These are phyloP conservation scores for Dryas iulia DNA, from an alignment of 1,140 invertebrate species.

Conservation along the genomic window DNA sequence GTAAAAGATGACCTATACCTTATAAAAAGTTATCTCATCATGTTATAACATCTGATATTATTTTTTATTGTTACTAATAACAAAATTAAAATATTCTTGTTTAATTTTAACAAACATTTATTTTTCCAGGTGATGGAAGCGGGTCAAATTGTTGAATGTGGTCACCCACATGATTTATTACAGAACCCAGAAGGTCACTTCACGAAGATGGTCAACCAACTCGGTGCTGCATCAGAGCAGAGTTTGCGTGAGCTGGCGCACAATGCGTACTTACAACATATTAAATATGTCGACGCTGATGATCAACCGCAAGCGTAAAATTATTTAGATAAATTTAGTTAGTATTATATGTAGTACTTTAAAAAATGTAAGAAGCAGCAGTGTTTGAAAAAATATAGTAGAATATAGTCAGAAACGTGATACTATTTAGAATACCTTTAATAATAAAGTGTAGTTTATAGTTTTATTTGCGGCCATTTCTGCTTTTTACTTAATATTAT, in stretches of 20 bases:
- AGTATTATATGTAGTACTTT: conserved; percentile 1
- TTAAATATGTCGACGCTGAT: conserved; percentile 72
- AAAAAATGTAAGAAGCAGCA: background rate
- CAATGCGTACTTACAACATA: conserved; percentile 68
- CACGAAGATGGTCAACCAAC: conserved; percentile 70
- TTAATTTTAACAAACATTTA: background rate
- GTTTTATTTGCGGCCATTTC: background rate
- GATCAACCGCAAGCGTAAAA: conserved; percentile 41
- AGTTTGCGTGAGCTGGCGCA: conserved; percentile 69
- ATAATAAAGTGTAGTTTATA: background rate
- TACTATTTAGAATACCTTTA: background rate
- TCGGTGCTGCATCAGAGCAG: conserved; percentile 67
- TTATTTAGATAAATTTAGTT: background rate
- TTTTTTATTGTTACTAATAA: too few species aligned
- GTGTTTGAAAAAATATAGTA: background rate
- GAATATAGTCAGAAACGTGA: conserved; percentile 3
- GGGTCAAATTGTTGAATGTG: conserved; percentile 84
- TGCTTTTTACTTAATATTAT: background rate
- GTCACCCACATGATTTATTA: conserved; percentile 85
- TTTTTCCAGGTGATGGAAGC: conserved; percentile 82
- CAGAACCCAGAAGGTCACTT: conserved; percentile 84
- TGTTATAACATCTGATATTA: too few species aligned
- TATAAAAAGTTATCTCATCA: too few species aligned
- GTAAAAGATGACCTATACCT: too few species aligned
- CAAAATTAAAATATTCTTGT: too few species aligned